Evolutionary conservation across 2,797 vertebrate genomes (phyloP).

Genomic region (Hafferia zeledoni): DNA sequence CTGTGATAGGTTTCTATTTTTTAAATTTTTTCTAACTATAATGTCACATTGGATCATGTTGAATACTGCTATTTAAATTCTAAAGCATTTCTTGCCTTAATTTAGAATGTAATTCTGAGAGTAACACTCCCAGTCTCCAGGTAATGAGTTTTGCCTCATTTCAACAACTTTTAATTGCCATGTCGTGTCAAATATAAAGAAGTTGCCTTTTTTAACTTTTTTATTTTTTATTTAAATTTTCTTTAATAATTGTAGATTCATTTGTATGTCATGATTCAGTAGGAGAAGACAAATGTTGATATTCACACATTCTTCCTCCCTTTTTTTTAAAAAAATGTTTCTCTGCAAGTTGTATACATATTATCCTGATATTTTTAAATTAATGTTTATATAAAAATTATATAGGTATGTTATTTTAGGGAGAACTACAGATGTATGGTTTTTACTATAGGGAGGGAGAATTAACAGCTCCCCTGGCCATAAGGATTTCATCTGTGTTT

Average conservation of each 20-base stretch:
- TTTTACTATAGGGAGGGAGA: not conserved
- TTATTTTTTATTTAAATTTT: not conserved
- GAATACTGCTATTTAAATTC: not conserved
- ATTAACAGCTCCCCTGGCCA: not conserved
- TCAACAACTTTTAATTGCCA: not conserved
- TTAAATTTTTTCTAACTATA: not conserved
- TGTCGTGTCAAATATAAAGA: not conserved
- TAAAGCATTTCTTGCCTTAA: not conserved
- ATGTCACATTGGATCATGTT: not conserved
- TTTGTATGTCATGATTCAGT: not conserved
- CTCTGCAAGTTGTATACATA: not conserved
- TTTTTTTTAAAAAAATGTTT: no score
- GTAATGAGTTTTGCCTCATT: not conserved
- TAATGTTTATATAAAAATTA: not conserved
- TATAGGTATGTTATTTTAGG: not conserved
- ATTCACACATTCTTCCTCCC: not conserved
- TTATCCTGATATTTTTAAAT: not conserved
- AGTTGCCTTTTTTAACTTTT: not conserved
- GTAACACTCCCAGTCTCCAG: not conserved
- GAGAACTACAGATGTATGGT: not conserved
- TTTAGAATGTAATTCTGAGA: not conserved
- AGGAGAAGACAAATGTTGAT: not conserved
- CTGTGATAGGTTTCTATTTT: not conserved
- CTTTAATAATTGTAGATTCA: not conserved
- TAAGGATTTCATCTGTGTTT: not conserved